Percentiles rank a stretch among this genome's conserved stretches.
These are phyloP conservation scores for Scotopteryx bipunctaria DNA, from an alignment of 2,888 invertebrate species.

Conservation along the genomic window DNA sequence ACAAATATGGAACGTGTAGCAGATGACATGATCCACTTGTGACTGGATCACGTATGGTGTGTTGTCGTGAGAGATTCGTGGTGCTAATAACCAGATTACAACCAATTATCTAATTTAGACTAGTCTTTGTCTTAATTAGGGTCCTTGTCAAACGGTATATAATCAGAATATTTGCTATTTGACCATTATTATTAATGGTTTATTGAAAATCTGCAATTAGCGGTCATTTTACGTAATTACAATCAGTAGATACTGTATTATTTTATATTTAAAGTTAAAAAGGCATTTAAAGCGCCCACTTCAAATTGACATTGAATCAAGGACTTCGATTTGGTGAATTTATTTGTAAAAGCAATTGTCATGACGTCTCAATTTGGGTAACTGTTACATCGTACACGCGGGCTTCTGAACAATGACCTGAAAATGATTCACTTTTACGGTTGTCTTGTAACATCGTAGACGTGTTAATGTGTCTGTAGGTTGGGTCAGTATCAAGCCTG, in stretches of 20 bases:
- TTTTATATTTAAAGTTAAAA: background rate
- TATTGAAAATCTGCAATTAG: background rate
- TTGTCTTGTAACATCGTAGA: constrained; percentile 49
- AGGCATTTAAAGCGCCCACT: constrained; percentile 14
- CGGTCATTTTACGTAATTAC: constrained; percentile 13
- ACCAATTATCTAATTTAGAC: constrained; percentile 37
- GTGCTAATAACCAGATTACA: constrained; percentile 33
- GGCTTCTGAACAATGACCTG: constrained; percentile 70
- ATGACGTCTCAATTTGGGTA: constrained; percentile 74
- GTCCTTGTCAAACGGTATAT: background rate
- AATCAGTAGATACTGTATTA: background rate
- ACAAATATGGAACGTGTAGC: constrained; percentile 37
- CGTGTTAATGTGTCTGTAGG: constrained; percentile 52
- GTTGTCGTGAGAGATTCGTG: constrained; percentile 34
- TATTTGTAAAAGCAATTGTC: constrained; percentile 69
- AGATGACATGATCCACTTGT: constrained; percentile 42
- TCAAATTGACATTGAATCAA: constrained; percentile 63
- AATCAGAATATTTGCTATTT: constrained; percentile 11
- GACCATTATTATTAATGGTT: background rate
- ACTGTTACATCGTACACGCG: constrained; percentile 63
- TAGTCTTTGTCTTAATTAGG: constrained; percentile 22
- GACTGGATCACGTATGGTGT: constrained; percentile 29
- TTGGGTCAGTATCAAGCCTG: constrained; percentile 39
- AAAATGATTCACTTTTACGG: constrained; percentile 73
- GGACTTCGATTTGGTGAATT: constrained; percentile 55